Evolutionary conservation across 2,113 vertebrate genomes (phyloP).

Genomic region (Excalfactoria chinensis): DNA sequence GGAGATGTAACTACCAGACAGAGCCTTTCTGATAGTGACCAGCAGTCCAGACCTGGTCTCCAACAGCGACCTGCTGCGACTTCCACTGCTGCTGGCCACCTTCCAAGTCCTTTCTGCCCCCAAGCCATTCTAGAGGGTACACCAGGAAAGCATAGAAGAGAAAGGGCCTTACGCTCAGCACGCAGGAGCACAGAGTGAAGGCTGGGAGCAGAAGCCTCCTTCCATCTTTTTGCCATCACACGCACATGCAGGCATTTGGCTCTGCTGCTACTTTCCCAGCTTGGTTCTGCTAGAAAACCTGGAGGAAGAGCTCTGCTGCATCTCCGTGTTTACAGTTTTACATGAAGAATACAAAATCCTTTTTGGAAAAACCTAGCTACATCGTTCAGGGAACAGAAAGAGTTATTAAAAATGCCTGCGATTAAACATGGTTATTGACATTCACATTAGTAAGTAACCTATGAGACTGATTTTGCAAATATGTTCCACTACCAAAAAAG

Average conservation of each 20-base stretch:
- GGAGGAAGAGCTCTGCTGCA: slow-evolving; percentile 7
- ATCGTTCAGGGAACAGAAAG: slow-evolving; percentile 39
- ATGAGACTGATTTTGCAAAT: slow-evolving; percentile 13
- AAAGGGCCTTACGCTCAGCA: not conserved
- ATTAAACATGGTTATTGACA: slow-evolving; percentile 58
- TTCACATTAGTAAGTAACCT: slow-evolving; percentile 36
- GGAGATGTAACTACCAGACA: slow-evolving; percentile 35
- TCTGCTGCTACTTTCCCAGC: not conserved
- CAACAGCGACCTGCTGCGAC: not conserved
- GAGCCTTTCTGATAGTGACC: not conserved
- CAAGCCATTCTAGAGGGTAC: not conserved
- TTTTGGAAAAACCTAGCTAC: slow-evolving; percentile 53
- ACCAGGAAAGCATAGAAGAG: not conserved
- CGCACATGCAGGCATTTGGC: not conserved
- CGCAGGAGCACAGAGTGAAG: not conserved
- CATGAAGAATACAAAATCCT: slow-evolving; percentile 44
- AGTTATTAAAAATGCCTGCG: slow-evolving; percentile 50
- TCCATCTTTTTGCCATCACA: not conserved
- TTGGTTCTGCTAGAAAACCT: not conserved
- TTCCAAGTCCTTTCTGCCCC: not conserved
- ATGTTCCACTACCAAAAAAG: slow-evolving; percentile 8
- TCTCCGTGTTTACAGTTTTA: slow-evolving; percentile 50
- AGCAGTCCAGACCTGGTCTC: not conserved
- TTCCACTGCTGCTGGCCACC: not conserved
- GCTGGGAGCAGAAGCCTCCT: not conserved